Evolutionary conservation across 2,113 vertebrate genomes (phyloP), one percentile per base, ranked within the genome.

Genomic region (Artemisiospiza belli): DNA sequence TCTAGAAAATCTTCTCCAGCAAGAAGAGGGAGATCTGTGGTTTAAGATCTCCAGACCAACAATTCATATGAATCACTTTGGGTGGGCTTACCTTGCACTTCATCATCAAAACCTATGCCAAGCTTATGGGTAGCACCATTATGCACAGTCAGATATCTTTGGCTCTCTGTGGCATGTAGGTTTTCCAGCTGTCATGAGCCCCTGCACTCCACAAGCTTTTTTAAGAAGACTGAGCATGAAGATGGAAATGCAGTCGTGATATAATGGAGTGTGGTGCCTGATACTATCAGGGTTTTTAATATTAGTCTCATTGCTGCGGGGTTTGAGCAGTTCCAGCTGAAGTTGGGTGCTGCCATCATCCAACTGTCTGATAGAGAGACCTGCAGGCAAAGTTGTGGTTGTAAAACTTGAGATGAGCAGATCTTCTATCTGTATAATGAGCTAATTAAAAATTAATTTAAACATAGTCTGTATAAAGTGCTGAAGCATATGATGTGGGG

Each of bases 371-470:
- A 95, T 93, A 72, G 84, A 90, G 81, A 92, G 44, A 95, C 85
- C 92, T 95, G 77, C 84, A 92, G 90, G 94, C 93, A 91, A 95
- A 96, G 86, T 31, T 93, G 94, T 92, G 94, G 91, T 89, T 86
- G 90, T 76, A 90, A 93, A 95, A 93, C 59, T 58, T 64, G 52
- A 94, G 88, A 95, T 57, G 82, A 94, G 92, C 86, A 94, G 94
- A 96, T 96, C 94, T 92, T 73, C 83, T 92, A 97, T 91, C 95
- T 91, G 78, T 96, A 89, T 85, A 96, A 97, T 91, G 47, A 97
- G 74, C 44, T 97, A 94, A 96, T 96, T 97, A 97, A 97, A 97
- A 96, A 96, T 90, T 95, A 96, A 94, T 96, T 93, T 96, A 94
- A 95, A 86, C 75, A 51, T 74, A 94, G 94, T 88, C 93, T 95